phyloP scores from a whole-genome alignment of 2,113 vertebrate species.

The Alethe castanea region DNA sequence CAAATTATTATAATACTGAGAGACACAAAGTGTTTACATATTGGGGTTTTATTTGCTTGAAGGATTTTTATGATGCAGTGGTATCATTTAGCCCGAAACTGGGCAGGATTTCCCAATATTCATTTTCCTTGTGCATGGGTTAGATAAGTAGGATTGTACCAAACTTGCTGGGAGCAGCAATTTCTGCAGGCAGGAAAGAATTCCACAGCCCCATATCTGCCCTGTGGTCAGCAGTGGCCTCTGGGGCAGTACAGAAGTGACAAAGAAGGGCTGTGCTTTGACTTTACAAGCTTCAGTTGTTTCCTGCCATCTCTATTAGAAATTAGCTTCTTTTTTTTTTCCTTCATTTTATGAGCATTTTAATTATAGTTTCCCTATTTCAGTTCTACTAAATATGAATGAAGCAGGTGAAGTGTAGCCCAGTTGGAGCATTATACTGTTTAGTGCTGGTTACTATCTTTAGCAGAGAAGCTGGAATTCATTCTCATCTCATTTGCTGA shows the following conservation, averaged over 20 bases:
- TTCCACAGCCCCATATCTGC: background rate
- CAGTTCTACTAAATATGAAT: conserved; percentile 68
- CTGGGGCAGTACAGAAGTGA: background rate
- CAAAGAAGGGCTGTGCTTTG: background rate
- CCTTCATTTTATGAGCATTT: conserved; percentile 38
- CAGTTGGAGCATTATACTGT: conserved; percentile 37
- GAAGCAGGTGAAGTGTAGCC: conserved; percentile 68
- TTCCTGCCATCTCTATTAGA: background rate
- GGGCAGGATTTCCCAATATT: background rate
- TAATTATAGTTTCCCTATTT: conserved; percentile 62
- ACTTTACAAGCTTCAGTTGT: conserved; percentile 17
- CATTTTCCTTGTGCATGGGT: background rate
- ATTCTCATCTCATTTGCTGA: conserved; percentile 89
- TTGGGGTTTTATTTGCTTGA: background rate
- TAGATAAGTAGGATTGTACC: background rate
- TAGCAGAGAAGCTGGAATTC: conserved; percentile 89
- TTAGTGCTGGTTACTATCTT: conserved; percentile 81
- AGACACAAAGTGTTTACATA: background rate
- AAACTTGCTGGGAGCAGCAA: background rate
- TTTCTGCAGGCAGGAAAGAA: background rate
- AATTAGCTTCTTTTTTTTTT: conserved; percentile 38
- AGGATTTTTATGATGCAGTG: background rate
- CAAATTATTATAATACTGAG: background rate
- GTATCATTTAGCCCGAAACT: background rate
- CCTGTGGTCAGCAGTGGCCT: background rate